Evolutionary conservation across 2,113 vertebrate genomes (phyloP).

Genomic region (Phyllopteryx taeniolatus): DNA sequence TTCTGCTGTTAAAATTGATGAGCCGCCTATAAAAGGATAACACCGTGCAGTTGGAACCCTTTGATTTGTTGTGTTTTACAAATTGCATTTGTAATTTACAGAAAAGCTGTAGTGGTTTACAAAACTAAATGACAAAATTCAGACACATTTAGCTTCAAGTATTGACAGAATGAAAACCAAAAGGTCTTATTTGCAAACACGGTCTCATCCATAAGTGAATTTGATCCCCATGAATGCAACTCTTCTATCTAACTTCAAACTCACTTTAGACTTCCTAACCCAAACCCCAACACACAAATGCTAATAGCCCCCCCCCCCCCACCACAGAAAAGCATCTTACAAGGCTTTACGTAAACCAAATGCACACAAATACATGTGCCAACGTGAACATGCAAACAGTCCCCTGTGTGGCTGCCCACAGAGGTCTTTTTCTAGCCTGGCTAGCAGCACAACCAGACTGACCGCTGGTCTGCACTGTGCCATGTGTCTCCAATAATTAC

Average conservation of each 20-base stretch:
- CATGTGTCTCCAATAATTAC: conserved; percentile 57
- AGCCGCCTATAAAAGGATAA: no score
- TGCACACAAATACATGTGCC: conserved; percentile 36
- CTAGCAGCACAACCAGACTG: conserved; percentile 49
- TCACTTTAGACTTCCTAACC: not conserved
- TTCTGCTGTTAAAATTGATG: not conserved
- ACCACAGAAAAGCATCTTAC: conserved; percentile 13
- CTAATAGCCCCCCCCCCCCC: conserved; percentile 16
- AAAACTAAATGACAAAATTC: not conserved
- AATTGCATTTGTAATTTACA: not conserved
- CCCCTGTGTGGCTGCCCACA: conserved; percentile 57
- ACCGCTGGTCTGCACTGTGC: conserved; percentile 41
- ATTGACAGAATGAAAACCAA: not conserved
- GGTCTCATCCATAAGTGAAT: conserved; percentile 6
- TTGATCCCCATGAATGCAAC: conserved; percentile 25
- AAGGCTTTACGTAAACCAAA: conserved; percentile 36
- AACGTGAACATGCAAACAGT: conserved; percentile 40
- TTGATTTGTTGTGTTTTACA: not conserved
- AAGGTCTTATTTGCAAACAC: not conserved
- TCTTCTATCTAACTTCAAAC: conserved; percentile 30
- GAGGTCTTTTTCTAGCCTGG: conserved; percentile 62
- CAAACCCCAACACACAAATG: conserved; percentile 27
- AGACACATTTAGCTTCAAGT: not conserved
- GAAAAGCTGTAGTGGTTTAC: not conserved
- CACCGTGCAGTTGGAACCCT: not conserved